phyloP scores from a whole-genome alignment of 2,113 vertebrate species.

The Limnothrissa miodon region DNA sequence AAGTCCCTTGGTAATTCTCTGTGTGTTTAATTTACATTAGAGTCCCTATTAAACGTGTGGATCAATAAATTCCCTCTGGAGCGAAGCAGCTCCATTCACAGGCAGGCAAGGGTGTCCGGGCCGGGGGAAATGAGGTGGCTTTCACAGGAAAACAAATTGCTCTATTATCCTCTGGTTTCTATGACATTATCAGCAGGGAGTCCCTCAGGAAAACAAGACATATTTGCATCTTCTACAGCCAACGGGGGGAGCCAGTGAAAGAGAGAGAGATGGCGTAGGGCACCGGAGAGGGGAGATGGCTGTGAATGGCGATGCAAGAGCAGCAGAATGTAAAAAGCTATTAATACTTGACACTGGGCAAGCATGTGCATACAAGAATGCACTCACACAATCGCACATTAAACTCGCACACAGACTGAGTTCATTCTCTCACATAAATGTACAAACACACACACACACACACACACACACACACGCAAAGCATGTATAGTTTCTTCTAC shows the following conservation, averaged over 20 bases:
- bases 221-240: constrained; percentile 58
- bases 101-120: constrained; percentile 54
- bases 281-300: not conserved
- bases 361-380: not conserved
- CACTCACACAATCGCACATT: not conserved
- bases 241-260: not conserved
- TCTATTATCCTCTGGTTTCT: constrained; percentile 69
- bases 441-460: constrained; percentile 16
- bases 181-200: constrained; percentile 65
- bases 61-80: constrained; percentile 67
- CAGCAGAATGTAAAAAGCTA: constrained; percentile 2
- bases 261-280: not conserved
- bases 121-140: constrained; percentile 61
- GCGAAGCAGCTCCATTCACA: constrained; percentile 65
- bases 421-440: not conserved
- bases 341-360: not conserved
- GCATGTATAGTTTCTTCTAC: not conserved
- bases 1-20: constrained; percentile 58
- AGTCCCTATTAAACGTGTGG: constrained; percentile 50
- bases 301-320: not conserved
- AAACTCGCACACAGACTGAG: not conserved
- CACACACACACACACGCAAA: constrained; percentile 24
- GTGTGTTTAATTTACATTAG: constrained; percentile 64
- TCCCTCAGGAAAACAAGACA: constrained; percentile 62
- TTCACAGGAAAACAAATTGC: constrained; percentile 75